Evolutionary conservation across 2,797 vertebrate species (phyloP).

Genomic region (Eulemur coronatus): DNA sequence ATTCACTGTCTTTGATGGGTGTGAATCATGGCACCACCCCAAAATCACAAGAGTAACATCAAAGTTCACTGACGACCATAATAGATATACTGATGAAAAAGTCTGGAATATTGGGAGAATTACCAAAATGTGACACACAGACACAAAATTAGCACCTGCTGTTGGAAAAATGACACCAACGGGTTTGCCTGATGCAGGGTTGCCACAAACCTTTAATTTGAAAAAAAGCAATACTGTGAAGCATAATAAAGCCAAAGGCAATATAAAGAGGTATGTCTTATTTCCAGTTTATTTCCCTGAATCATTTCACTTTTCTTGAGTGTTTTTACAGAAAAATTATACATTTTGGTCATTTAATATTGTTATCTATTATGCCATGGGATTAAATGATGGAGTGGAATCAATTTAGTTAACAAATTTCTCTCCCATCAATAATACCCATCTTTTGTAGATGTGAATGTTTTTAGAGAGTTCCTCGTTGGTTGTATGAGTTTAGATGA

Average conservation of each 20-base stretch:
- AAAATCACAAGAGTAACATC: not conserved
- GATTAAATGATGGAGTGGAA: not conserved
- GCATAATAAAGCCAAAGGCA: not conserved
- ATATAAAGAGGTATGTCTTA: not conserved
- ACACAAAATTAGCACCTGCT: not conserved
- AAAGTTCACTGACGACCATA: not conserved
- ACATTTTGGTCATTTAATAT: not conserved
- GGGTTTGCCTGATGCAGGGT: too few species aligned
- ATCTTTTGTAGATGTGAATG: not conserved
- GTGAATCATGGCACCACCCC: not conserved
- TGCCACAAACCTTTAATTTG: not conserved
- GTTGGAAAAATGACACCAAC: not conserved
- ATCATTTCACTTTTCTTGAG: not conserved
- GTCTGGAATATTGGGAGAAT: not conserved
- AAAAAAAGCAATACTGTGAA: not conserved
- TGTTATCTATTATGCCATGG: not conserved
- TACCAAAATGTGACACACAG: not conserved
- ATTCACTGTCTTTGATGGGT: not conserved
- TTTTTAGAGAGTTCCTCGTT: not conserved
- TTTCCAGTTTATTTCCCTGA: not conserved
- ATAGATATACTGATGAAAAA: not conserved
- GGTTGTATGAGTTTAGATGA: not conserved
- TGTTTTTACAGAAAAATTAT: slow-evolving; percentile 2
- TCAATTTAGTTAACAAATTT: not conserved
- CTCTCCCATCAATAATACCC: not conserved